Evolutionary conservation across 2,113 vertebrate species (phyloP).

Genomic region (Tupaia chinensis): DNA sequence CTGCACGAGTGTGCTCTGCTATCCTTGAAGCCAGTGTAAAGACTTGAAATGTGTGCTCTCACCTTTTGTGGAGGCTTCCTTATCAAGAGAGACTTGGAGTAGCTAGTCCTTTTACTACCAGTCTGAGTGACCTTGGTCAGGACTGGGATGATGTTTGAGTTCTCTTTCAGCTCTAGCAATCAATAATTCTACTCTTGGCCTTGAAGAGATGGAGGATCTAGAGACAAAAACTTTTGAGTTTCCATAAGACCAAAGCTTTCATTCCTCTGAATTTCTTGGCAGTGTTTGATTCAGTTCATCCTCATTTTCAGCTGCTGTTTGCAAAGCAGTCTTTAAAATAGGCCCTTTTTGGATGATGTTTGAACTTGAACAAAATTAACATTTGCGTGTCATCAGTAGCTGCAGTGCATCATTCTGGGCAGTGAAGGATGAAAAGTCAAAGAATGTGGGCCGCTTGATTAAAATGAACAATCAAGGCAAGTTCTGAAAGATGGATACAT

Average conservation of each 20-base stretch:
- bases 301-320: slow-evolving; percentile 82
- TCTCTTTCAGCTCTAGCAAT: not conserved
- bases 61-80: slow-evolving; percentile 33
- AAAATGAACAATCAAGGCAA: slow-evolving; percentile 84
- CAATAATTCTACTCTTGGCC: not conserved
- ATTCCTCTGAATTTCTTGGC: slow-evolving; percentile 22
- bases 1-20: not conserved
- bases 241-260: not conserved
- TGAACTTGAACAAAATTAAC: slow-evolving; percentile 86
- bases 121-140: not conserved
- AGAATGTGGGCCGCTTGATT: slow-evolving; percentile 84
- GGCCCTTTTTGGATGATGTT: slow-evolving; percentile 77
- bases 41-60: slow-evolving; percentile 61
- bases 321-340: slow-evolving; percentile 81
- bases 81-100: not conserved
- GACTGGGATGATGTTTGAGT: not conserved
- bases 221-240: slow-evolving; percentile 39
- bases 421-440: slow-evolving; percentile 83
- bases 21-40: not conserved
- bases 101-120: accelerated
- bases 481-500: slow-evolving; percentile 82
- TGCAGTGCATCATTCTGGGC: slow-evolving; percentile 82
- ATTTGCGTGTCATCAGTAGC: slow-evolving; percentile 84
- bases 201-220: slow-evolving; percentile 49
- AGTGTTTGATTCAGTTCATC: slow-evolving; percentile 61